A percentile compares a stretch with the other conserved stretches of the same genome.
phyloP scores from a whole-genome alignment of 2,797 vertebrate species.

The Melanotaenia trifasciata region DNA sequence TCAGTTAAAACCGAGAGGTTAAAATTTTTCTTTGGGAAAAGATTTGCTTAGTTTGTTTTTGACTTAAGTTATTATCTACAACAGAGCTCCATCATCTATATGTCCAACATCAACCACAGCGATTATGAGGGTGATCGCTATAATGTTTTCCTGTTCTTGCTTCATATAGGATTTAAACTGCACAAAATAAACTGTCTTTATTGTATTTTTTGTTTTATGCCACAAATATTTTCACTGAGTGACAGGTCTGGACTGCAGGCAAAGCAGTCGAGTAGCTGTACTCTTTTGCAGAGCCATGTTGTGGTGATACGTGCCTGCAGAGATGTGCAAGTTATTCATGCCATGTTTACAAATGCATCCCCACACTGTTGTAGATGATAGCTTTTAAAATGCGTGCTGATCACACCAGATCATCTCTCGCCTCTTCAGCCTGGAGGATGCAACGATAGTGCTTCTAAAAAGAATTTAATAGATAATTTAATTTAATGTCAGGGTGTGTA shows the following conservation, averaged over 20 bases:
- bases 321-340: background rate
- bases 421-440: background rate
- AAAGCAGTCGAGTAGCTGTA: background rate
- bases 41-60: background rate
- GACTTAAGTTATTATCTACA: no score
- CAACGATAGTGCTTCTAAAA: no score
- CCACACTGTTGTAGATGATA: background rate
- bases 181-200: background rate
- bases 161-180: background rate
- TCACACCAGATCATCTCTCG: background rate
- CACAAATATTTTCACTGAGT: no score
- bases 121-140: background rate
- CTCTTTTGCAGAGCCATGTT: no score
- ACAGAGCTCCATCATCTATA: background rate
- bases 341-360: background rate
- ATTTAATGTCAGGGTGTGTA: no score
- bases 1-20: background rate
- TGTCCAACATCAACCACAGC: background rate
- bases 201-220: no score
- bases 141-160: no score
- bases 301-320: background rate
- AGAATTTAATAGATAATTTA: no score
- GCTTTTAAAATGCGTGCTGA: background rate
- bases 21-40: background rate
- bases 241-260: background rate